Evolutionary conservation across 53 echinoderm and acorn worm species (phyloP), one percentile per base, ranked within the genome.

Genomic region (Astropecten irregularis): DNA sequence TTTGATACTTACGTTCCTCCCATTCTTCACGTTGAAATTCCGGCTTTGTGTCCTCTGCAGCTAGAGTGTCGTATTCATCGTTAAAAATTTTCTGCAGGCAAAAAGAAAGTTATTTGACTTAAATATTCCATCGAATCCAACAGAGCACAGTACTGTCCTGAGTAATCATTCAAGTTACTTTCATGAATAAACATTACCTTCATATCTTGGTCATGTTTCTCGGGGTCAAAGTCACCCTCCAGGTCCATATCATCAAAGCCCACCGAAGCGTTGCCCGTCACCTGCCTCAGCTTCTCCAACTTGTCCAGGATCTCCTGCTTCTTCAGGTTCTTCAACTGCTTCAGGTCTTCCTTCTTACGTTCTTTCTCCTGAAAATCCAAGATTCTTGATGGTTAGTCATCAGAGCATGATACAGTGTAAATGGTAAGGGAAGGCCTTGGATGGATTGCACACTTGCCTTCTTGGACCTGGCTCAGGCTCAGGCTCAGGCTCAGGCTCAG

Each of bases 141-240:
- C n/a, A n/a, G n/a, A n/a, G n/a, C n/a, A n/a, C n/a, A n/a, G n/a
- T n/a, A n/a, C n/a, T n/a, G n/a, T n/a, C n/a, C n/a, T n/a, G n/a
- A n/a, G n/a, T n/a, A n/a, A n/a, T n/a, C n/a, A n/a, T n/a, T n/a
- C n/a, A n/a, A n/a, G n/a, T n/a, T n/a, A n/a, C n/a, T n/a, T n/a
- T n/a, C n/a, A n/a, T n/a, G n/a, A n/a, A n/a, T n/a, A n/a, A n/a
- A n/a, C n/a, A n/a, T n/a, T 50, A 96, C 97, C 94, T 92, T 63
- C 97, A 96, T 96, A 25, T 92, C 77, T 21, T 83, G 67, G 55
- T 97, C 97, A 70, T 97, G 92, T 44, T 97, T 52, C 0, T 82
- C 83, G 0, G 97, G 94, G 62, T 96, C 93, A 91, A 97, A 97
- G 33, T 97, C 97, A 18, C 92, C 97, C 38, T 94, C 92, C 9